Evolutionary conservation across 2,888 invertebrate genomes (phyloP).

Genomic region (Tuta absoluta): DNA sequence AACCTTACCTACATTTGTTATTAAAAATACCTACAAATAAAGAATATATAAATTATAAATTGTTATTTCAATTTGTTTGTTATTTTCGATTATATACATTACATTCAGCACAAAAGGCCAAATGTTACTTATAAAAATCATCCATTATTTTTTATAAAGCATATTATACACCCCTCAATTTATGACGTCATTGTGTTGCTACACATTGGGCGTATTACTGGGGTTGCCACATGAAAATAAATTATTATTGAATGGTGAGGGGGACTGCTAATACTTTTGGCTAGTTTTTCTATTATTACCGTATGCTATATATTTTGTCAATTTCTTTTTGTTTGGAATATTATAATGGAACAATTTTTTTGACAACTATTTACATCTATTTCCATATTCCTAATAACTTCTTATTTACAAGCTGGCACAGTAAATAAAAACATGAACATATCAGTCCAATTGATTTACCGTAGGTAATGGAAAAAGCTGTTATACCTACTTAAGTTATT

Average conservation of each 20-base stretch:
- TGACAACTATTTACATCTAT: background rate
- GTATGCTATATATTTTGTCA: slow-evolving; percentile 14
- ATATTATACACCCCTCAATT: slow-evolving; percentile 43
- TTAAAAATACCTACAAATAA: no score
- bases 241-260: slow-evolving; percentile 33
- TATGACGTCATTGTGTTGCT: slow-evolving; percentile 27
- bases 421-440: no score
- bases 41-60: no score
- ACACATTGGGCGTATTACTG: slow-evolving; percentile 41
- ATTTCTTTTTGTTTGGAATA: background rate
- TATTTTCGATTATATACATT: background rate
- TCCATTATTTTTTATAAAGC: background rate
- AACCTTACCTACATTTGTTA: no score
- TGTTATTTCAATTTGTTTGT: no score
- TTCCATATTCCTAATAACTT: no score
- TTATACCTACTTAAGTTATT: no score
- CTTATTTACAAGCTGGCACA: no score
- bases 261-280: slow-evolving; percentile 24
- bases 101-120: background rate
- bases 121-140: slow-evolving; percentile 7
- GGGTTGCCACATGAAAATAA: slow-evolving; percentile 34
- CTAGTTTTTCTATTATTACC: slow-evolving; percentile 25
- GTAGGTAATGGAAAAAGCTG: no score
- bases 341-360: background rate
- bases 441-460: no score